Base-by-base conservation (phyloP, 2,113 vertebrate genomes). In the Strix uralensis region DNA sequence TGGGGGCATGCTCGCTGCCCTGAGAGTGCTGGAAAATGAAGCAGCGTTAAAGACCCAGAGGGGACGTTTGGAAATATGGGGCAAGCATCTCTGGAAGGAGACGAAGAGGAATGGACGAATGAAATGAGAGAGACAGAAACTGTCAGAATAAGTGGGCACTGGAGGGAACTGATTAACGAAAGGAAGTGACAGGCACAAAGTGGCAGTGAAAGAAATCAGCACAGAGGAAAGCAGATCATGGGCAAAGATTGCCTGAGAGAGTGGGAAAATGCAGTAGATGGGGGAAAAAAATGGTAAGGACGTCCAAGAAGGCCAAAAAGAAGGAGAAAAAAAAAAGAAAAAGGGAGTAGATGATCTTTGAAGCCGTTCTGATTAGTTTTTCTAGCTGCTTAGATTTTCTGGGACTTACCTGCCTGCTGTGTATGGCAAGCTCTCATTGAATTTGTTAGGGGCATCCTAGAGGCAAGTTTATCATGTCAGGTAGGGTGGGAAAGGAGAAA, bases 121-220 rank as follows among this genome's bases (percentile, higher is more conserved):
- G 15, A 55, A 96, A 54, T n/a, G 25, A 47, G 65, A 66, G 94
- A 86, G 80, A 59, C 87, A 94, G 83, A 70, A 90, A 40, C 91
- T 96, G 78, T 95, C 96, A 77, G 91, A 77, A 1, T 63, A 71
- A 91, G 84, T 74, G 79, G 71, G 51, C 74, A 44, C 78, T 95
- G 87, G 69, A 95, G 81, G 81, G 79, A 55, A 32, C 51, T 74
- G 92, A 82, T 88, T 91, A 93, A 59, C 0, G 2, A 71, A 83
- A 95, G 77, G 78, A 91, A 91, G 44, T 87, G 94, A 95, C 92
- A 90, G 73, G 71, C 83, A 63, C 91, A 77, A 91, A 96, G 96
- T 94, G 89, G 54, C 87, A 55, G 78, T 88, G 84, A 88, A 93
- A 94, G 91, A 78, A 91, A 86, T 92, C 84, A 67, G 82, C 62